A percentile compares a stretch with the other conserved stretches of the same genome.
Conservation (phyloP, 2,797 vertebrate genomes). For the Cetoscarus ocellatus region DNA sequence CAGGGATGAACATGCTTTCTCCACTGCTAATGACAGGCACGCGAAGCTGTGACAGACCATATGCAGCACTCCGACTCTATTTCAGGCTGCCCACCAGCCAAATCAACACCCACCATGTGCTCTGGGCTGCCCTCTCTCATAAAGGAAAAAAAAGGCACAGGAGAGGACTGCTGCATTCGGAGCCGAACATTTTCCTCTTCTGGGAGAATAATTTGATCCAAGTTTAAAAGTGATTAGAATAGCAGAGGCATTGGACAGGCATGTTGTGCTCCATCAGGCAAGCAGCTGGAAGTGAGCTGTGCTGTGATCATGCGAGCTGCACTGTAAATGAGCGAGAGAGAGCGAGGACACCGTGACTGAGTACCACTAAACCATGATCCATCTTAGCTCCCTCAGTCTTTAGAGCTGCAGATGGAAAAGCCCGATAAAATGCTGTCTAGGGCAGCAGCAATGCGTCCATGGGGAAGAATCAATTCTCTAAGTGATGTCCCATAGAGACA, state of each 20-base stretch:
- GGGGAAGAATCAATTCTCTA: constrained; percentile 65
- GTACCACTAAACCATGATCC: constrained; percentile 45
- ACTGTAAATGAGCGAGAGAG: constrained; percentile 27
- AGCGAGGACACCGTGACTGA: constrained; percentile 23
- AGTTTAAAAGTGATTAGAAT: constrained; percentile 51
- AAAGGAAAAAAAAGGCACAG: constrained; percentile 51
- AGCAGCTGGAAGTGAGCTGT: constrained; percentile 44
- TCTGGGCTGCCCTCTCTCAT: constrained; percentile 55
- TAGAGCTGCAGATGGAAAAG: constrained; percentile 38
- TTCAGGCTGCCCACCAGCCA: constrained; percentile 64
- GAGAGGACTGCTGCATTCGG: constrained; percentile 47
- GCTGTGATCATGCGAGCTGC: constrained; percentile 17
- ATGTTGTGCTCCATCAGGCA: constrained; percentile 41
- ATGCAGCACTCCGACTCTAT: constrained; percentile 62
- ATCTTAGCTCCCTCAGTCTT: constrained; percentile 37
- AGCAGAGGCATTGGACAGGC: constrained; percentile 32
- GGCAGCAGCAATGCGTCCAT: constrained; percentile 46
- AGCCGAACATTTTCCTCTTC: constrained; percentile 52
- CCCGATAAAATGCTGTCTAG: constrained; percentile 56
- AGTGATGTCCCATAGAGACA: constrained; percentile 57
- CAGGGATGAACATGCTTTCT: constrained; percentile 41
- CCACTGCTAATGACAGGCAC: constrained; percentile 47
- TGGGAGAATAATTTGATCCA: constrained; percentile 54
- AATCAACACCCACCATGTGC: constrained; percentile 71
- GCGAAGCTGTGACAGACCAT: constrained; percentile 54